Conservation (phyloP, 2,113 vertebrate species). For the Ophiodon elongatus region DNA sequence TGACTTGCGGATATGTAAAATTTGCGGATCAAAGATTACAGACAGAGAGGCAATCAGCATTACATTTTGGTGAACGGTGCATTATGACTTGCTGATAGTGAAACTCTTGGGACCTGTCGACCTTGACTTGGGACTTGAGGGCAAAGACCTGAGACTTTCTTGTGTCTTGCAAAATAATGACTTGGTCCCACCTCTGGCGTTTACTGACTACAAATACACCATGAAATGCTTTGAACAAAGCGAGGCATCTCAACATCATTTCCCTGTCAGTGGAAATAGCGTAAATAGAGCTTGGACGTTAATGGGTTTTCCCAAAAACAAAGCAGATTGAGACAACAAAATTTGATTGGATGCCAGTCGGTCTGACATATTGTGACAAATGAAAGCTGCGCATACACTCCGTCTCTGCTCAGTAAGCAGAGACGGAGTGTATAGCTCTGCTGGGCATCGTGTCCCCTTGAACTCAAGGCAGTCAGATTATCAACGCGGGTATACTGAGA, state of each 20-base stretch:
- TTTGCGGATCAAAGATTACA: not conserved
- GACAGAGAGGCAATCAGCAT: too few species aligned
- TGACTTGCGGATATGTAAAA: not conserved
- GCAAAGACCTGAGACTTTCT: too few species aligned
- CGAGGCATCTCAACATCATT: too few species aligned
- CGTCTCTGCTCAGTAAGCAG: slow-evolving; percentile 24
- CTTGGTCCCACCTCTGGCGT: not conserved
- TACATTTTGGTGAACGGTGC: too few species aligned
- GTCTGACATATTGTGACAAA: slow-evolving; percentile 35
- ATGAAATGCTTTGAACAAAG: not conserved
- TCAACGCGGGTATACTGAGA: not conserved
- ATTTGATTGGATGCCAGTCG: slow-evolving; percentile 21
- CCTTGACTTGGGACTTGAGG: not conserved
- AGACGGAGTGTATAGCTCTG: slow-evolving; percentile 18
- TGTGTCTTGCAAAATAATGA: not conserved
- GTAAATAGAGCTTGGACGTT: not conserved
- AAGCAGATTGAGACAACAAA: slow-evolving; percentile 9
- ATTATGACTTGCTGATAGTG: not conserved
- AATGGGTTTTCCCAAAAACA: not conserved
- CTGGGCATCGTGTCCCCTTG: not conserved
- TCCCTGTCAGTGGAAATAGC: too few species aligned
- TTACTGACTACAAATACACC: not conserved
- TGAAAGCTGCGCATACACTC: slow-evolving; percentile 12
- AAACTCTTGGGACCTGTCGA: not conserved
- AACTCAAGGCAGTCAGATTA: not conserved